phyloP scores from a whole-genome alignment of 2,113 vertebrate genomes.

The Colossoma macropomum region DNA sequence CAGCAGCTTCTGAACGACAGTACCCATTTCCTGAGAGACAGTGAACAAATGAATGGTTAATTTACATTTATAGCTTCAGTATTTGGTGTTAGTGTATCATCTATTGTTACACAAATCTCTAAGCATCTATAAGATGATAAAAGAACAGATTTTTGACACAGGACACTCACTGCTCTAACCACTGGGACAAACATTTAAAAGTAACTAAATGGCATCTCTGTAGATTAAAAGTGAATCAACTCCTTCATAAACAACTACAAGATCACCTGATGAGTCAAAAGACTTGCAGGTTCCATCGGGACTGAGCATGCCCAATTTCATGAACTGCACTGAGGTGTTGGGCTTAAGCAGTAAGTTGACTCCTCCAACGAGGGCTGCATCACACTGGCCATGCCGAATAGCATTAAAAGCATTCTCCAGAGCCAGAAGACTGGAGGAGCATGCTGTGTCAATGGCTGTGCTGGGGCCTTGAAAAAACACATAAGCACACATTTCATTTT shows the following conservation, averaged over 20 bases:
- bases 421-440: constrained; percentile 92
- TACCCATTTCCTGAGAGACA: constrained; percentile 86
- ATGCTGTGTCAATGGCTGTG: constrained; percentile 91
- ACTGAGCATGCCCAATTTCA: constrained; percentile 96
- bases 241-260: too few species aligned
- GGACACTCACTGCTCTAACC: too few species aligned
- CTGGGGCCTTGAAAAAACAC: constrained; percentile 86
- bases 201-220: too few species aligned
- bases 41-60: not conserved
- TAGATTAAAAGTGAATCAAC: too few species aligned
- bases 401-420: constrained; percentile 89
- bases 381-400: constrained; percentile 82
- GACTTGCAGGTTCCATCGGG: constrained; percentile 88
- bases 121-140: too few species aligned
- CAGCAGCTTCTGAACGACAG: constrained; percentile 92
- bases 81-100: not conserved
- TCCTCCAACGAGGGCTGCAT: constrained; percentile 88
- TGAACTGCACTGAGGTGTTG: constrained; percentile 94
- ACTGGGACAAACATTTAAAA: too few species aligned
- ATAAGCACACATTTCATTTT: not conserved
- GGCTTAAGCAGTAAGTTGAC: constrained; percentile 92
- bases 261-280: constrained; percentile 86
- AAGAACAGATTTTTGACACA: too few species aligned
- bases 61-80: not conserved
- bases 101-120: too few species aligned